phyloP scores from a whole-genome alignment of 2,113 vertebrate species.

The Lamprologus tigripictilis region DNA sequence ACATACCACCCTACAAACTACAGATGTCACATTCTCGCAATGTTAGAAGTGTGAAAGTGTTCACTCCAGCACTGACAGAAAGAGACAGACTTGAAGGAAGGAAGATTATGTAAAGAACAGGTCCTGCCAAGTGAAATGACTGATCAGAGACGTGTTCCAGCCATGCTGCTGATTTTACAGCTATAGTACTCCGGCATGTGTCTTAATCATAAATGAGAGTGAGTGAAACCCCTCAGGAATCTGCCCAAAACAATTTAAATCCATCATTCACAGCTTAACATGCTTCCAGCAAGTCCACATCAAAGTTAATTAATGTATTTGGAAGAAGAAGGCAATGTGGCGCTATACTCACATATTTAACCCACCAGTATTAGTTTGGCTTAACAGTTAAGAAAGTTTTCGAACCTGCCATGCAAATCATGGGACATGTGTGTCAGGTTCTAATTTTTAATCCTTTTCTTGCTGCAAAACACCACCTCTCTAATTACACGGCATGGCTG shows the following conservation, averaged over 20 bases:
- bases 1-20: slow-evolving; percentile 39
- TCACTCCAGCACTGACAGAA: not conserved
- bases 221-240: not conserved
- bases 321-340: not conserved
- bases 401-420: not conserved
- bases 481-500: slow-evolving; percentile 23
- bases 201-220: not conserved
- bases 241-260: not conserved
- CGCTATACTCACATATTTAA: not conserved
- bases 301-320: not conserved
- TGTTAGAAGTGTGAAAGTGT: slow-evolving; percentile 29
- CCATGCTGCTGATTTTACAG: not conserved
- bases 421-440: not conserved
- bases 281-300: not conserved
- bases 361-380: not conserved
- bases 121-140: slow-evolving; percentile 1
- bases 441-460: slow-evolving; percentile 20
- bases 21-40: slow-evolving; percentile 44
- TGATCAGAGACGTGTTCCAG: not conserved
- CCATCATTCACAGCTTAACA: not conserved
- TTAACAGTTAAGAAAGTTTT: not conserved
- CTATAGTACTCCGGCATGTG: not conserved
- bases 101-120: slow-evolving; percentile 33
- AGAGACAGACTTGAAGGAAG: slow-evolving; percentile 7
- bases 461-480: not conserved